A percentile compares a stretch with the other conserved stretches of the same genome.
phyloP scores from a whole-genome alignment of 2,113 vertebrate species.

The Platysternon megacephalum region DNA sequence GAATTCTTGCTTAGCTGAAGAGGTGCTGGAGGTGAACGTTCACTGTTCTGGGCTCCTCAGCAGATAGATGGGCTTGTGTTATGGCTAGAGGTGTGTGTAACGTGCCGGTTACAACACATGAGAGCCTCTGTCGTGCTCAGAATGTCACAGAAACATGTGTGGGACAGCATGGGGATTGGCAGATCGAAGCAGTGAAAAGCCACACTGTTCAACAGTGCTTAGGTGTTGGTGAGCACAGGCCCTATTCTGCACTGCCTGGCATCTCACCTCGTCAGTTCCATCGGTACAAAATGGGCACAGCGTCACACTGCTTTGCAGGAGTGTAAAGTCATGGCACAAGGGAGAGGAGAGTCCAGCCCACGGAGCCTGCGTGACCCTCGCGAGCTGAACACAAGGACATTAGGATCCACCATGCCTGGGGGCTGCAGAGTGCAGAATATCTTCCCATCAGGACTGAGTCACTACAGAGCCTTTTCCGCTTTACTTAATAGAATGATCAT shows the following conservation, averaged over 20 bases:
- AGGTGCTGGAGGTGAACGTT: neutral
- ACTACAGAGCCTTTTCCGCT: neutral
- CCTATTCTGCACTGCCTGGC: neutral
- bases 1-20: neutral
- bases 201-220: neutral
- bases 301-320: neutral
- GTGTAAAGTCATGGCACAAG: neutral
- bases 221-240: neutral
- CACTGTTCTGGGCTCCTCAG: neutral
- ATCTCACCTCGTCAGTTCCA: neutral
- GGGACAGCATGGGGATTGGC: neutral
- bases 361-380: too few relatives aligned
- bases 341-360: neutral
- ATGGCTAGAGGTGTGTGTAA: neutral
- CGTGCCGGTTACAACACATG: neutral
- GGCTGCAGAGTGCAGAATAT: rapidly evolving
- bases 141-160: neutral
- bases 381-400: too few relatives aligned
- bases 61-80: neutral
- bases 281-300: too few relatives aligned
- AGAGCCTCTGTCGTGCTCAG: neutral
- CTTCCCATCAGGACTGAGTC: neutral
- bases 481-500: rapidly evolving
- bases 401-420: too few relatives aligned
- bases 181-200: neutral